phyloP scores from a whole-genome alignment of 2,113 vertebrate species.

The Hepsetus odoe region DNA sequence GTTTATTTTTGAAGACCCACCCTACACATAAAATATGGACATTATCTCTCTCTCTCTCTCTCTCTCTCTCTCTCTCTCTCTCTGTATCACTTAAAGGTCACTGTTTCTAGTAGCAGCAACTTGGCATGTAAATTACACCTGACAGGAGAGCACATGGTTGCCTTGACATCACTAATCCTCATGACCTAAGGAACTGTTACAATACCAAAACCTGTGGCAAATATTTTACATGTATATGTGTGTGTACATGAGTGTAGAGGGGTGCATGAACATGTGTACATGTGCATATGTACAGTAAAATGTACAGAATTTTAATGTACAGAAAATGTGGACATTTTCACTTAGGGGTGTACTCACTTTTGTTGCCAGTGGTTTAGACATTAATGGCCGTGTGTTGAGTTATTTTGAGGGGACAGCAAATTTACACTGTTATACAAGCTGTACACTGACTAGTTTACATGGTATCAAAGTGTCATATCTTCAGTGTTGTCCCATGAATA shows the following conservation, averaged over 20 bases:
- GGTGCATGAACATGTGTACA: neutral
- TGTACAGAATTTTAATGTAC: too few species aligned
- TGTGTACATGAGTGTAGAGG: neutral
- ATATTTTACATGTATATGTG: neutral
- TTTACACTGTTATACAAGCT: too few species aligned
- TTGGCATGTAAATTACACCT: slow-evolving; percentile 49
- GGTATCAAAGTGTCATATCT: too few species aligned
- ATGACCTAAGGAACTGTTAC: slow-evolving; percentile 18
- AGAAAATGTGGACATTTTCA: too few species aligned
- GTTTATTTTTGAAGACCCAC: slow-evolving; percentile 1
- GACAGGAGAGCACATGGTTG: slow-evolving; percentile 44
- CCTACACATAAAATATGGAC: slow-evolving; percentile 15
- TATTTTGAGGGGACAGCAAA: too few species aligned
- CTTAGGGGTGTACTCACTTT: too few species aligned
- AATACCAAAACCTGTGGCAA: neutral
- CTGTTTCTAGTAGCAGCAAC: slow-evolving; percentile 19
- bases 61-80: slow-evolving; percentile 22
- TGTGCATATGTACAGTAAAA: slow-evolving; percentile 37
- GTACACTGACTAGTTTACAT: too few species aligned
- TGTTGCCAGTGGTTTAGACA: too few species aligned
- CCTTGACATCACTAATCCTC: slow-evolving; percentile 10
- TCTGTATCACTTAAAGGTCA: slow-evolving; percentile 43
- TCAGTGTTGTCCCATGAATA: too few species aligned
- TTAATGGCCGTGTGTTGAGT: too few species aligned
- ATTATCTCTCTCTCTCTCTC: slow-evolving; percentile 12